These are phyloP conservation scores for Eristalinus aeneus DNA, from an alignment of 2,888 invertebrate species.

Conservation along the genomic window DNA sequence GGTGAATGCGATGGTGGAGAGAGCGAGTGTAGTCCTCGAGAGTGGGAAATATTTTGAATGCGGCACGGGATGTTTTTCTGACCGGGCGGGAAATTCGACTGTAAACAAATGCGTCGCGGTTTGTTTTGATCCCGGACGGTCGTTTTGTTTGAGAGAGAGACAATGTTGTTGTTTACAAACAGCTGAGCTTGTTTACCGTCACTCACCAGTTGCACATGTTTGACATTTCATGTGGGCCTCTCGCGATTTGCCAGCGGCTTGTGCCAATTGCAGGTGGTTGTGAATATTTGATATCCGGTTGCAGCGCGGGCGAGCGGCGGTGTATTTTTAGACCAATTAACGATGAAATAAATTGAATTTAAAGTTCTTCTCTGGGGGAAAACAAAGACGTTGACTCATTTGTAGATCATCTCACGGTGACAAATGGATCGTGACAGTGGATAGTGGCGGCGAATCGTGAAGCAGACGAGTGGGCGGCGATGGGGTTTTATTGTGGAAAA, in stretches of 20 bases:
- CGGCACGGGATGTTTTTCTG: slow-evolving; percentile 19
- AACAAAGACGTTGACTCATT: neutral
- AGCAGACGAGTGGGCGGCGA: neutral
- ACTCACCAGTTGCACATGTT: slow-evolving; percentile 35
- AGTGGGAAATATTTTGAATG: neutral
- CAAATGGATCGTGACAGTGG: neutral
- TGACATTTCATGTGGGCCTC: neutral
- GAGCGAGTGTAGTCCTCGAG: neutral
- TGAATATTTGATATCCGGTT: neutral
- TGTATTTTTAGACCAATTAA: neutral
- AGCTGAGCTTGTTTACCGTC: neutral
- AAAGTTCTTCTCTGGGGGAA: neutral
- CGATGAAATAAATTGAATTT: slow-evolving; percentile 9
- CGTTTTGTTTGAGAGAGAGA: neutral
- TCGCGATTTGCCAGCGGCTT: neutral
- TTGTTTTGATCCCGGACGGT: slow-evolving; percentile 52
- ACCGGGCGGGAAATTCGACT: neutral
- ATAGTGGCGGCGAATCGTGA: neutral
- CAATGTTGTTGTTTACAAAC: slow-evolving; percentile 50
- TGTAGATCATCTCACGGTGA: slow-evolving; percentile 4
- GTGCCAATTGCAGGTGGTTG: slow-evolving; percentile 13
- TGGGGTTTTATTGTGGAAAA: neutral
- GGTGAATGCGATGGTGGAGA: slow-evolving; percentile 5
- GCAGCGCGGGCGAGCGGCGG: neutral
- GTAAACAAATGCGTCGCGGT: slow-evolving; percentile 42